These are phyloP conservation scores for Disparrhopalites patrizii DNA, from an alignment of 2,888 invertebrate genomes.

Conservation along the genomic window DNA sequence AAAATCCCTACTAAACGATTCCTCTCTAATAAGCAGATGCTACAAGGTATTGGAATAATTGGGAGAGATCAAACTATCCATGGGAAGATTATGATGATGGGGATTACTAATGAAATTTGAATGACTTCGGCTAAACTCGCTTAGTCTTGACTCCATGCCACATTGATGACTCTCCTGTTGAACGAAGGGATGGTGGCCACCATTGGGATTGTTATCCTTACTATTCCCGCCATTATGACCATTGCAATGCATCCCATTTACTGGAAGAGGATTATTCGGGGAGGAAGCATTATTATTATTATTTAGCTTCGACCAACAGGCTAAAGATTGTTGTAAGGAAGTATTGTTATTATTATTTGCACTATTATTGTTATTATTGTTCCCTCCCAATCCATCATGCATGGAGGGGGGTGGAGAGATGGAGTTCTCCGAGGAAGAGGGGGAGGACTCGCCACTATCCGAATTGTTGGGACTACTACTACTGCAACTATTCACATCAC, in stretches of 20 bases:
- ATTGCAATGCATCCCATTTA: not conserved
- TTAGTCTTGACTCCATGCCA: constrained; percentile 44
- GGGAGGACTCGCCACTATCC: too few relatives aligned
- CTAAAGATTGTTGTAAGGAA: not conserved
- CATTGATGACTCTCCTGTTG: constrained; percentile 46
- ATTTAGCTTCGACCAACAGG: constrained; percentile 24
- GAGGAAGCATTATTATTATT: not conserved
- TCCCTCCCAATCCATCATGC: not conserved
- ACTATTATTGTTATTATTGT: constrained; percentile 10
- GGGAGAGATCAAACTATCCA: constrained; percentile 46
- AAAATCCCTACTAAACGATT: too few relatives aligned
- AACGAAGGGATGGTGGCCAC: constrained; percentile 28
- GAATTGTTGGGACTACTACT: constrained; percentile 13
- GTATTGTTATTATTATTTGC: not conserved
- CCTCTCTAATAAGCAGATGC: too few relatives aligned
- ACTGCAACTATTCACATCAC: constrained; percentile 6
- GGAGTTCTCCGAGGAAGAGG: constrained; percentile 22
- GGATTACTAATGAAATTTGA: constrained; percentile 35
- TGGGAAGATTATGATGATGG: constrained; percentile 39
- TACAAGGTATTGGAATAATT: constrained; percentile 42
- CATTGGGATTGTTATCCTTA: not conserved
- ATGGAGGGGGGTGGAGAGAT: constrained; percentile 29
- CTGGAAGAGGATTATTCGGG: not conserved
- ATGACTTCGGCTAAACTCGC: constrained; percentile 38
- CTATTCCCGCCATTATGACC: not conserved